Base-by-base conservation (phyloP, 2,888 invertebrate species). In the Chydorus sphaericus region DNA sequence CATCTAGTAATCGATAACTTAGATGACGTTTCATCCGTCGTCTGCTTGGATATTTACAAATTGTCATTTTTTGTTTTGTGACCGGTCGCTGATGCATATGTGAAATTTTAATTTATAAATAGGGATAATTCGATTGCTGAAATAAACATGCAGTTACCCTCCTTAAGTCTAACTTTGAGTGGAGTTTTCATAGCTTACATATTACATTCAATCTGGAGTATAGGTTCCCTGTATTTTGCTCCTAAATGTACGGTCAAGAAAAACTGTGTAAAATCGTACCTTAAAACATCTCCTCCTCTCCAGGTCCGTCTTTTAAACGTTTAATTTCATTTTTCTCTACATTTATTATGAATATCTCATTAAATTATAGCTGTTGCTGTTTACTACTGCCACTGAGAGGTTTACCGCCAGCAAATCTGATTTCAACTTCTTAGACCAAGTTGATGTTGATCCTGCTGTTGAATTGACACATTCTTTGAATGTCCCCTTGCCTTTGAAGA, bases 401-500 rank as follows among this genome's bases (percentile, higher is more conserved):
- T 52, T 52, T 52, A 6, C n/a, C 39, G n/a, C n/a, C 18, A 36
- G 16, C 14, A 18, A 33, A 10, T 23, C 44, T 14, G 26, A 52
- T 16, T 20, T 37, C n/a, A 16, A 23, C 36, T 50, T 50, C n/a
- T 14, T 50, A 28, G 29, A 30, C 16, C 50, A 50, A 11, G 18
- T 50, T 50, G 50, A 29, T 50, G 20, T 29, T 31, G 30, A 50
- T 28, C 29, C 29, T 18, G 29, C 18, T 5, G 16, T 50, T 31
- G 30, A 4, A 10, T 28, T 50, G 30, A 36, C 52, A 36, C 23
- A 36, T 14, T 31, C 52, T 14, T 5, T 88, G 28, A 73, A 72
- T 54, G 68, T 93, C 54, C 75, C 79, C 60, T 72, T 93, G 60
- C 87, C 91, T 4, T 69, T 72, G 23, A 79, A 78, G 67, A 87